phyloP scores from a whole-genome alignment of 2,797 vertebrate genomes.

The Muscicapa comitata region DNA sequence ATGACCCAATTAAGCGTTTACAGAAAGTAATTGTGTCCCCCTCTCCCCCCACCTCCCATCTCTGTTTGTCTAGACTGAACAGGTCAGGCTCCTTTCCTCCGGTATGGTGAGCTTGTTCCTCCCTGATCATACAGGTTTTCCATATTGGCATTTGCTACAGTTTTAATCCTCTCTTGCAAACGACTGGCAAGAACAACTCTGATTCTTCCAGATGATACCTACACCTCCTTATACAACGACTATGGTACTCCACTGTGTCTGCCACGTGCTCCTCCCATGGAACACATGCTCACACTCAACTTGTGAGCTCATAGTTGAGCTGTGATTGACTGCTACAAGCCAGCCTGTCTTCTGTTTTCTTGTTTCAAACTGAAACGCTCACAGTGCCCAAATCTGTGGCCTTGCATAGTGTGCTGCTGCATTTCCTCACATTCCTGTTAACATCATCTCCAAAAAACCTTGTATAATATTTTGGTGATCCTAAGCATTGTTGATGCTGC shows the following conservation, averaged over 20 bases:
- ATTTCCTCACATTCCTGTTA: not conserved
- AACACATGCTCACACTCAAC: not conserved
- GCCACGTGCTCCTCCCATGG: not conserved
- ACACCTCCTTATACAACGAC: not conserved
- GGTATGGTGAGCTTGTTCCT: not conserved
- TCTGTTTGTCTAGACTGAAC: not conserved
- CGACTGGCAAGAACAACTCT: not conserved
- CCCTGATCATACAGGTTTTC: not conserved
- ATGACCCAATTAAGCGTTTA: not conserved
- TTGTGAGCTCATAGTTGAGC: not conserved
- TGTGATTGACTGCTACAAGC: not conserved
- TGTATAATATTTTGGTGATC: not conserved
- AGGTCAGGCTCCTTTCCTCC: not conserved
- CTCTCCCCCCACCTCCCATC: fast-evolving
- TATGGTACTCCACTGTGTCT: not conserved
- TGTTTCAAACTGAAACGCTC: not conserved
- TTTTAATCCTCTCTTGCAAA: not conserved
- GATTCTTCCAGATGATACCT: not conserved
- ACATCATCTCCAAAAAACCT: not conserved
- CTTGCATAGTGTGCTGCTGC: not conserved
- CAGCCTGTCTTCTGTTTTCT: not conserved
- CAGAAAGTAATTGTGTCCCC: not conserved
- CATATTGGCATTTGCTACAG: not conserved
- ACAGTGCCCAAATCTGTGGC: not conserved
- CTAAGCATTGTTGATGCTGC: not conserved